phyloP scores from a whole-genome alignment of 2,888 invertebrate genomes.

The Andrena hattorfiana region DNA sequence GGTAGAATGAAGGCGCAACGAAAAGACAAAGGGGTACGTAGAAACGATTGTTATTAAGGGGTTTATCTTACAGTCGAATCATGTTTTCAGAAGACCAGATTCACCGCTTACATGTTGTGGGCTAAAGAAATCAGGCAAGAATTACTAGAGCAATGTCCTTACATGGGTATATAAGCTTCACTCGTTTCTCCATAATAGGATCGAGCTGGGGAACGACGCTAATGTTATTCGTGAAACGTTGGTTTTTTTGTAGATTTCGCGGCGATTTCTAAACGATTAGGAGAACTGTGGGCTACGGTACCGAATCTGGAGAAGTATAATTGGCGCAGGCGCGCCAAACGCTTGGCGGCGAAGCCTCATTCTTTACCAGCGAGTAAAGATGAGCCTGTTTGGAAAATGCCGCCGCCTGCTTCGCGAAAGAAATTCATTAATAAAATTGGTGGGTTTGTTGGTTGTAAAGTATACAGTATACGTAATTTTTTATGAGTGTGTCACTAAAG shows the following conservation, averaged over 20 bases:
- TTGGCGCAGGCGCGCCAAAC: constrained; percentile 94
- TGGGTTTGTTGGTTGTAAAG: constrained; percentile 70
- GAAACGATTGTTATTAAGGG: constrained; percentile 42
- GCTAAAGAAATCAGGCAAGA: constrained; percentile 93
- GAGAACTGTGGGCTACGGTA: constrained; percentile 95
- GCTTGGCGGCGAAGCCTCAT: constrained; percentile 86
- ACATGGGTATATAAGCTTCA: constrained; percentile 87
- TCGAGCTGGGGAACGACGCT: constrained; percentile 19
- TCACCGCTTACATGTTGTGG: constrained; percentile 97
- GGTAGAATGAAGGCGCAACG: constrained; percentile 91
- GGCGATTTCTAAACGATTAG: constrained; percentile 92
- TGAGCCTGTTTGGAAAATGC: constrained; percentile 81
- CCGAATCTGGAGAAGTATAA: constrained; percentile 89
- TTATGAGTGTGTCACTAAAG: constrained; percentile 46
- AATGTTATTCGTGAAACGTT: constrained; percentile 60
- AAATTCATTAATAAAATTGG: constrained; percentile 86
- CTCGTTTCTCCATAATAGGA: constrained; percentile 24
- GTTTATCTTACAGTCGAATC: constrained; percentile 42
- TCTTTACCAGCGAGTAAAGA: constrained; percentile 77
- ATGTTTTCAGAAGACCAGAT: constrained; percentile 88
- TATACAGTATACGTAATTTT: constrained; percentile 44
- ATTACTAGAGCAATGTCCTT: constrained; percentile 90
- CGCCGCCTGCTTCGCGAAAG: constrained; percentile 80
- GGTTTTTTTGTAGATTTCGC: constrained; percentile 88
- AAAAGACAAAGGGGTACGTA: constrained; percentile 90